Evolutionary conservation across 1,140 invertebrate species (phyloP).

Genomic region (honey bee (Apis mellifera)): DNA sequence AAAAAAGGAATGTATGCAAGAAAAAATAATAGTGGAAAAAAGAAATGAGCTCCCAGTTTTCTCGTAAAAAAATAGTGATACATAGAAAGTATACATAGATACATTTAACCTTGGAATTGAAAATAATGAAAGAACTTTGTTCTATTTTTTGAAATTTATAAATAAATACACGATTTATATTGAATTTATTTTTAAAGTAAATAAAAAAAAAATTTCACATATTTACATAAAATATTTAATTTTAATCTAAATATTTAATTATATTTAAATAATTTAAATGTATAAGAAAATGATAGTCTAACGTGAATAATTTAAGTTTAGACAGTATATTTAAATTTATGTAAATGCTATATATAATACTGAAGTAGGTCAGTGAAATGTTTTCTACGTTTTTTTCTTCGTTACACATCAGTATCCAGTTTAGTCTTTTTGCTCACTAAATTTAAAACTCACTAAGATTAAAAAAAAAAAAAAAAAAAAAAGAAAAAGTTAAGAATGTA

Average conservation of each 20-base stretch:
- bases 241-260: no score
- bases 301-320: not conserved
- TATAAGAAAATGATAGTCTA: no score
- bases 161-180: not conserved
- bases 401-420: not conserved
- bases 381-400: slow-evolving; percentile 37
- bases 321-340: not conserved
- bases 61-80: not conserved
- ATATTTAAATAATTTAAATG: no score
- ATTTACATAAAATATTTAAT: not conserved
- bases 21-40: not conserved
- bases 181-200: not conserved
- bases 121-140: not conserved
- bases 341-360: slow-evolving; percentile 17
- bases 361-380: slow-evolving; percentile 25
- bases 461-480: no score
- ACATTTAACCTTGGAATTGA: not conserved
- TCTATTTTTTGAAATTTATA: not conserved
- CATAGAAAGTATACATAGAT: not conserved
- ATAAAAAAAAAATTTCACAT: not conserved
- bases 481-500: not conserved
- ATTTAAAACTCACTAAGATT: no score
- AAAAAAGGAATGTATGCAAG: slow-evolving; percentile 19
- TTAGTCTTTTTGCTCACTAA: slow-evolving; percentile 1
- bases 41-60: not conserved